These are phyloP conservation scores for Bombylius discolor DNA, from an alignment of 2,888 invertebrate genomes.

Conservation along the genomic window DNA sequence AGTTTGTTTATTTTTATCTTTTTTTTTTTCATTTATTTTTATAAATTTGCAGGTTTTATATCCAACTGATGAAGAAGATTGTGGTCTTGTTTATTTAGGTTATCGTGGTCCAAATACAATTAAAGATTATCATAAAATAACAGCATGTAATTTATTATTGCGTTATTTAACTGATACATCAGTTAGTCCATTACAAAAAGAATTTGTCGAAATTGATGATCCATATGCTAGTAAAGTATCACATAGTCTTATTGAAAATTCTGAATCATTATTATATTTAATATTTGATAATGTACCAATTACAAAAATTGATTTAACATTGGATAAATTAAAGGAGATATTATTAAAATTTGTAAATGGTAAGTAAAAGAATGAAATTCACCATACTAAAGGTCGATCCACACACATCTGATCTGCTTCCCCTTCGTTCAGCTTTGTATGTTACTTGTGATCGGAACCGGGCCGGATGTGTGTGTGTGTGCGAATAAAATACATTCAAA, in stretches of 20 bases:
- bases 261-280: conserved; percentile 54
- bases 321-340: conserved; percentile 41
- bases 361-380: conserved; percentile 3
- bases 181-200: conserved; percentile 68
- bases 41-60: conserved; percentile 7
- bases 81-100: conserved; percentile 62
- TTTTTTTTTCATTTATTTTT: background rate
- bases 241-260: conserved; percentile 51
- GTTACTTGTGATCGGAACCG: too few relatives aligned
- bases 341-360: conserved; percentile 38
- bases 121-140: conserved; percentile 44
- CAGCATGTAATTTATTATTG: conserved; percentile 53
- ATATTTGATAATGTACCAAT: conserved; percentile 63
- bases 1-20: background rate
- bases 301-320: conserved; percentile 49
- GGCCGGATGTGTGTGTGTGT: too few relatives aligned
- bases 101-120: conserved; percentile 64
- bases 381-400: too few relatives aligned
- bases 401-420: too few relatives aligned
- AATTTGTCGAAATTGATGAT: conserved; percentile 70
- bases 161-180: conserved; percentile 80
- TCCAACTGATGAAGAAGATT: conserved; percentile 72
- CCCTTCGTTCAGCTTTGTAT: too few relatives aligned
- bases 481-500: too few relatives aligned
- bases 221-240: conserved; percentile 56